Percentiles rank a stretch among this genome's conserved stretches.
Conservation (phyloP, 2,113 vertebrate species). For the Perccottus glenii region DNA sequence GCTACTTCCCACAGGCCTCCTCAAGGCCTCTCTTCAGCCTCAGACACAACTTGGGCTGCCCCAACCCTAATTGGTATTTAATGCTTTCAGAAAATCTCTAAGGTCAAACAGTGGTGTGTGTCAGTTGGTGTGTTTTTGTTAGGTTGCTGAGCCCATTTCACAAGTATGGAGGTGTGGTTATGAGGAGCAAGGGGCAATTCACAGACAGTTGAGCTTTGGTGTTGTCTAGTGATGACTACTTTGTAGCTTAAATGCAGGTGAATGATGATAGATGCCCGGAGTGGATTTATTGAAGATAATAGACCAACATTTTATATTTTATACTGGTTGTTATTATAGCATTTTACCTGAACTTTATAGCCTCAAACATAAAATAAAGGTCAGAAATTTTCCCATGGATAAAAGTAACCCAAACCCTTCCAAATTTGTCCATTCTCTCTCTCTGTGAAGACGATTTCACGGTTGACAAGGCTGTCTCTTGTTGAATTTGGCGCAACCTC, state of each 20-base stretch:
- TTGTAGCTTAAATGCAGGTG: slow-evolving; percentile 28
- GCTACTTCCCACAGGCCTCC: slow-evolving; percentile 67
- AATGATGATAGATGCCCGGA: slow-evolving; percentile 69
- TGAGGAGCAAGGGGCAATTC: slow-evolving; percentile 44
- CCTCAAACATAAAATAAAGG: slow-evolving; percentile 71
- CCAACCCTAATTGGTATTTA: slow-evolving; percentile 76
- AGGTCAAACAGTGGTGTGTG: slow-evolving; percentile 60
- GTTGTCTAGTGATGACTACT: slow-evolving; percentile 43
- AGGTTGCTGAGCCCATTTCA: slow-evolving; percentile 44
- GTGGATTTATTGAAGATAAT: slow-evolving; percentile 64
- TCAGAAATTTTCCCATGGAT: slow-evolving; percentile 69
- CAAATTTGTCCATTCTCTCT: slow-evolving; percentile 59
- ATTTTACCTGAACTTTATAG: slow-evolving; percentile 69
- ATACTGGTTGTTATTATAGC: slow-evolving; percentile 67
- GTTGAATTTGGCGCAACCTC: slow-evolving; percentile 73
- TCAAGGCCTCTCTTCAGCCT: slow-evolving; percentile 60
- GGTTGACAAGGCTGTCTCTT: slow-evolving; percentile 62
- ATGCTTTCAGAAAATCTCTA: slow-evolving; percentile 69
- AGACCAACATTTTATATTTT: slow-evolving; percentile 60
- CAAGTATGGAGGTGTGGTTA: slow-evolving; percentile 34
- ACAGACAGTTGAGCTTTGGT: slow-evolving; percentile 39
- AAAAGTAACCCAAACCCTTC: slow-evolving; percentile 62
- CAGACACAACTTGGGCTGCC: slow-evolving; percentile 57
- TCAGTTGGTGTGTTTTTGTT: slow-evolving; percentile 33
- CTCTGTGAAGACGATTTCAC: slow-evolving; percentile 75